phyloP scores from a whole-genome alignment of 2,113 vertebrate species.

The Psilopogon haemacephalus region DNA sequence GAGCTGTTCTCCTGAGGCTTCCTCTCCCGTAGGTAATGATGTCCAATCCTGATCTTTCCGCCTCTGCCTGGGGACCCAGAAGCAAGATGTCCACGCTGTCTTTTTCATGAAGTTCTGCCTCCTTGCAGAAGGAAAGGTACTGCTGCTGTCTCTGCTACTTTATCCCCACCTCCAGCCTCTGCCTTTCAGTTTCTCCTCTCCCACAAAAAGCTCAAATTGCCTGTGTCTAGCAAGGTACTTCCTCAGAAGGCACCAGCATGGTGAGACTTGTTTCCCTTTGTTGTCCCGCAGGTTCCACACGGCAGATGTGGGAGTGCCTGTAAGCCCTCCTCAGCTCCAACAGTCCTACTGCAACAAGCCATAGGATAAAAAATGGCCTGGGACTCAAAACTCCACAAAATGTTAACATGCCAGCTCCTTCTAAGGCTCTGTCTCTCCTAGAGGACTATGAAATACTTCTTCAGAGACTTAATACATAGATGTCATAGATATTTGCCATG shows the following conservation, averaged over 20 bases:
- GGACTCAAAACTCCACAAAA: neutral
- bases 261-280: neutral
- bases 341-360: neutral
- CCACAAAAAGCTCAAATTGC: neutral
- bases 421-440: neutral
- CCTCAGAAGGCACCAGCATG: accelerated
- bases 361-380: neutral
- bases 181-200: neutral
- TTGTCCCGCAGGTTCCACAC: neutral
- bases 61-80: neutral
- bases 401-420: neutral
- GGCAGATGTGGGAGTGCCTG: neutral
- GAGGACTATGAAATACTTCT: neutral
- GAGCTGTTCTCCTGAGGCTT: neutral
- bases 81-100: neutral
- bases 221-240: neutral
- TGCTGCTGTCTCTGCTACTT: neutral
- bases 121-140: neutral
- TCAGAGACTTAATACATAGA: neutral
- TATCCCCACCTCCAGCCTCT: neutral
- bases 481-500: neutral
- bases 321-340: neutral
- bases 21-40: neutral
- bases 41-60: neutral
- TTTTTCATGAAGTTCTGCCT: neutral